A percentile compares a stretch with the other conserved stretches of the same genome.
phyloP scores from a whole-genome alignment of 2,113 vertebrate species.

The Peromyscus maniculatus region DNA sequence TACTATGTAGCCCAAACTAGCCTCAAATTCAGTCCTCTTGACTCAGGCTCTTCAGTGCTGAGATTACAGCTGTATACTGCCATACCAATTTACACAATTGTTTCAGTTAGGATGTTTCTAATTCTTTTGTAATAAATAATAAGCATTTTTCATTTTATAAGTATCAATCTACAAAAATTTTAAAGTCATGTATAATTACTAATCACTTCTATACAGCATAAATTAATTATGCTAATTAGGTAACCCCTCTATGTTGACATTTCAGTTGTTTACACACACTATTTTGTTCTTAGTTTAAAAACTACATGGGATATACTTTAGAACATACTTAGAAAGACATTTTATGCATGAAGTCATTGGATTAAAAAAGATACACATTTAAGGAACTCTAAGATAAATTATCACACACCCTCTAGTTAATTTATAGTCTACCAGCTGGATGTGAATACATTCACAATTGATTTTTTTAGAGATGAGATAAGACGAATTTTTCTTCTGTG shows the following conservation, averaged over 20 bases:
- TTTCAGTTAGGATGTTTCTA: background rate
- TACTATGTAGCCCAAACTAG: background rate
- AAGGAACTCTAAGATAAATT: background rate
- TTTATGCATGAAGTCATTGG: background rate
- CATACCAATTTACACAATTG: background rate
- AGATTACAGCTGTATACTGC: background rate
- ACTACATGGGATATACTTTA: background rate
- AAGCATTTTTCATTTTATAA: slow-evolving; percentile 16
- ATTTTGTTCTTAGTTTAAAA: background rate
- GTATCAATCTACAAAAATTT: background rate
- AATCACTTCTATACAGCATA: background rate
- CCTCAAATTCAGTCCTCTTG: background rate
- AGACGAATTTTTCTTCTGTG: background rate
- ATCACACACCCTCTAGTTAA: background rate
- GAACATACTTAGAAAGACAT: background rate
- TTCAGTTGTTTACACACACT: background rate
- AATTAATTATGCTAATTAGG: background rate
- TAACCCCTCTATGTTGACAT: background rate
- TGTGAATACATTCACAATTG: background rate
- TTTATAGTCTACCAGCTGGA: background rate
- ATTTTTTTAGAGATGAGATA: background rate
- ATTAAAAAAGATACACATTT: background rate
- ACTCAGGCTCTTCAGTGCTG: background rate
- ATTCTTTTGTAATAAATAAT: slow-evolving; percentile 36
- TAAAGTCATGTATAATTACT: background rate